Conservation (phyloP, 2,113 vertebrate genomes). For the Elanus axillaris region DNA sequence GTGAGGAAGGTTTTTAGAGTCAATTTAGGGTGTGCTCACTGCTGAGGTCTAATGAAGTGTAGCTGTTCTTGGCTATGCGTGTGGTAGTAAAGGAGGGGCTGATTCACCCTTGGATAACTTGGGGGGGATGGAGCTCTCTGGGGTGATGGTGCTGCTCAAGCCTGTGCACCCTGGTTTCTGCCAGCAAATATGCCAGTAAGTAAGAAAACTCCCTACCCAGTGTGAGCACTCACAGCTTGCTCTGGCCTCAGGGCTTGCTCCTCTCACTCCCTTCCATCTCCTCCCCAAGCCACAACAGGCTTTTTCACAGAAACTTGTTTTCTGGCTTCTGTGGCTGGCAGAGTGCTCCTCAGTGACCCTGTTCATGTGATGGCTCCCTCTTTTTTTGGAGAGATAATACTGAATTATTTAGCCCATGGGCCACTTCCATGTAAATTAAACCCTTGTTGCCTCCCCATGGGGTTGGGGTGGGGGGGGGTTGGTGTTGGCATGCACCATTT, state of each 20-base stretch:
- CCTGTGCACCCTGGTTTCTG: neutral
- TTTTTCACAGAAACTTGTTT: neutral
- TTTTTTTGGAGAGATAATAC: neutral
- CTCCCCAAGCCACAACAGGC: neutral
- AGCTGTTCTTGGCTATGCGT: neutral
- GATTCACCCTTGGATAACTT: neutral
- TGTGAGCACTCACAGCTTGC: neutral
- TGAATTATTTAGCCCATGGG: neutral
- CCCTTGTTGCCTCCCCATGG: neutral
- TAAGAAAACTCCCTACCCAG: neutral
- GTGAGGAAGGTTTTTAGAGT: neutral
- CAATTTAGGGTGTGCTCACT: neutral
- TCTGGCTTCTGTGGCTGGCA: neutral
- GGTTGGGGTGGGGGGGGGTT: accelerated
- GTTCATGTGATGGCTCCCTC: neutral
- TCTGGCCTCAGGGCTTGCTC: neutral
- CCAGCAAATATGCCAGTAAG: neutral
- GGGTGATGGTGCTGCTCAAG: neutral
- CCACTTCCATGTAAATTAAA: neutral
- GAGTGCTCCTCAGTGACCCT: neutral
- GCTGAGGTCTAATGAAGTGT: neutral
- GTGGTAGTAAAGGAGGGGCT: neutral
- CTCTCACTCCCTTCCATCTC: neutral
- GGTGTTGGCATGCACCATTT: neutral
- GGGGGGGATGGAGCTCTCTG: neutral